These are phyloP conservation scores for Neoitamus cyanurus DNA, from an alignment of 2,888 invertebrate species.

Conservation along the genomic window DNA sequence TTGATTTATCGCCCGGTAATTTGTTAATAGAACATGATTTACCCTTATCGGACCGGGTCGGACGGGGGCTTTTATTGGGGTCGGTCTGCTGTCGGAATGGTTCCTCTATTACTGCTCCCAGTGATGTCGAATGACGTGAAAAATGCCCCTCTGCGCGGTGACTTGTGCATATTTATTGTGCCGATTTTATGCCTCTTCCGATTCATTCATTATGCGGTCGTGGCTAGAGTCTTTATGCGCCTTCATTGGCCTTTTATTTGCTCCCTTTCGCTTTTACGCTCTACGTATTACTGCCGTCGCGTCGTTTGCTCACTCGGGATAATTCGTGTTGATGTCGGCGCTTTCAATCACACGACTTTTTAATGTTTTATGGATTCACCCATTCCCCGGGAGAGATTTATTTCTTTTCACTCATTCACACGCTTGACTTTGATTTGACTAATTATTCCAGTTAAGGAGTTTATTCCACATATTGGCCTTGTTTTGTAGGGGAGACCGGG, in stretches of 20 bases:
- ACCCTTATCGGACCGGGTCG: constrained; percentile 51
- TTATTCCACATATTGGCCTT: neutral
- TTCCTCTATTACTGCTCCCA: neutral
- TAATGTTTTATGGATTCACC: neutral
- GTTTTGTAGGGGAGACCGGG: too few species aligned
- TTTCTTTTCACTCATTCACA: neutral
- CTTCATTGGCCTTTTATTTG: neutral
- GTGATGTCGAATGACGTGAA: constrained; percentile 36
- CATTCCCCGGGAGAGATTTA: neutral
- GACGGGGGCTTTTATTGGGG: constrained; percentile 49
- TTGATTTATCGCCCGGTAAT: constrained; percentile 58
- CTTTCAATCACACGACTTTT: neutral
- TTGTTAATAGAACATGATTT: constrained; percentile 59
- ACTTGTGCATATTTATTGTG: constrained; percentile 36
- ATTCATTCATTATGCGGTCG: constrained; percentile 18
- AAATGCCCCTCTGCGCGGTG: constrained; percentile 13
- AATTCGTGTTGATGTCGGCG: neutral
- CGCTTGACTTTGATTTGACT: neutral
- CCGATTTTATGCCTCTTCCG: neutral
- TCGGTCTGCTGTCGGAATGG: constrained; percentile 26
- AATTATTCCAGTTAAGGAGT: neutral
- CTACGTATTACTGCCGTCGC: neutral
- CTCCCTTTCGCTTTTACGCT: neutral
- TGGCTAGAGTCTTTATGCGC: neutral
- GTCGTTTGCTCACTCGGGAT: neutral